Evolutionary conservation across 2,797 vertebrate species (phyloP), one percentile per base, ranked within the genome.

Genomic region (Brachyrhaphis roseni): DNA sequence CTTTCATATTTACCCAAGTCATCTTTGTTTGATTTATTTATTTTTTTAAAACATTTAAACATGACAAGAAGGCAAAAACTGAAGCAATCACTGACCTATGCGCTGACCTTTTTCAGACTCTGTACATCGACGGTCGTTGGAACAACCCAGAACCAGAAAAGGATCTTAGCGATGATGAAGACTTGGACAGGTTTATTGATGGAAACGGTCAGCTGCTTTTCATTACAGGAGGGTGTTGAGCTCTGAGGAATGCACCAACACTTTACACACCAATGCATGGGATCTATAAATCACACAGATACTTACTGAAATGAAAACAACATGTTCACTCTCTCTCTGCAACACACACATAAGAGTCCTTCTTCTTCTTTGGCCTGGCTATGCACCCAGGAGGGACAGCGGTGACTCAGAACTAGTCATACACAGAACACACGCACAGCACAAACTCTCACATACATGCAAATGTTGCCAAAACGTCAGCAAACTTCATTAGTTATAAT

Each of bases 331-430:
- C 82, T 76, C 84, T 77, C 82, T 76, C 76, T 66, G 81, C 47
- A 77, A 83, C 76, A 62, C 59, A 64, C 62, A 76, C 85, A 51
- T 79, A 86, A 66, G 84, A 47, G 82, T 84, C 11, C 81, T 68
- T 73, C 85, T 71, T 72, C 76, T 86, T 79, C 78, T 59, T 62
- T 90, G 84, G 87, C 89, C 85, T 84, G 85, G 82, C 86, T 79
- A 80, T 84, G 86, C 89, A 91, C 90, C 89, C 86, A 82, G 75
- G 87, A 93, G 94, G 90, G 86, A 86, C 85, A 87, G 85, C 84
- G 74, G 87, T 95, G 95, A 95, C 77, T 95, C 91, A 95, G 78
- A 86, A 23, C 89, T 85, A 95, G 85, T 95, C 94, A 94, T 81
- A 74, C 79, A 78, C 78, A 53, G 76, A 80, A 49, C 77, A 78